Evolutionary conservation across 2,113 vertebrate species (phyloP), one percentile per base, ranked within the genome.

Genomic region (Anoura caudifer): DNA sequence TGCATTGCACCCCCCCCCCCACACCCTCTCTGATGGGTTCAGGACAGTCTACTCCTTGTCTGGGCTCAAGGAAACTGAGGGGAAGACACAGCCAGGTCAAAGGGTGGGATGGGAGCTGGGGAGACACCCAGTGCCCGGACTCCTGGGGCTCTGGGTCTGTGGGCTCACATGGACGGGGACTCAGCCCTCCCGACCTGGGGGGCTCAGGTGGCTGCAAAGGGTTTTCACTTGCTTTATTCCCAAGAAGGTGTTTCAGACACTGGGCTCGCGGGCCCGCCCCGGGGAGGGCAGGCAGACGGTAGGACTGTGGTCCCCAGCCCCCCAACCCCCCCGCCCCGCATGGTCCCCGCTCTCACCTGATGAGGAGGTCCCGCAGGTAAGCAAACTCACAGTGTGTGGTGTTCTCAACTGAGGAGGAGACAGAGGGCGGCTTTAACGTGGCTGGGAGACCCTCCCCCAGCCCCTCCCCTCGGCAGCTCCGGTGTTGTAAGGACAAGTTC

Each of bases 361-460:
- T 99, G 70, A 99, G 99, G 92, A 99, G 99, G 98, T 99, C 99
- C 95, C 99, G 98, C 98, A 99, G 98, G 98, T 99, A 99, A 70
- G 99, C 99, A 45, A 99, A 99, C 99, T 99, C 99, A 98, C 99
- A 99, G 98, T 99, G 99, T 94, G 98, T 99, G 54, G 99, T 99
- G 94, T 99, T 99, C 98, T 99, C 99, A 93, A 99, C 99, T 99
- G 98, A 38, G 88, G 86, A 90, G 43, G 92, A 89, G 33, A 84
- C 59, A 82, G 38, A 5, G 11, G 45, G n/a, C n/a, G 6, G 4
- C 38, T 45, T 95, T 69, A 97, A 7, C 2, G 33, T 19, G 20
- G 22, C 54, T 6, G 0, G 4, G 52, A 33, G 4, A 17, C 19
- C 22, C 28, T 10, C 50, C 33, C 54, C 1, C 7, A 1, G 5